phyloP scores from a whole-genome alignment of 2,797 vertebrate species.

The Paratrypauchen microcephalus region DNA sequence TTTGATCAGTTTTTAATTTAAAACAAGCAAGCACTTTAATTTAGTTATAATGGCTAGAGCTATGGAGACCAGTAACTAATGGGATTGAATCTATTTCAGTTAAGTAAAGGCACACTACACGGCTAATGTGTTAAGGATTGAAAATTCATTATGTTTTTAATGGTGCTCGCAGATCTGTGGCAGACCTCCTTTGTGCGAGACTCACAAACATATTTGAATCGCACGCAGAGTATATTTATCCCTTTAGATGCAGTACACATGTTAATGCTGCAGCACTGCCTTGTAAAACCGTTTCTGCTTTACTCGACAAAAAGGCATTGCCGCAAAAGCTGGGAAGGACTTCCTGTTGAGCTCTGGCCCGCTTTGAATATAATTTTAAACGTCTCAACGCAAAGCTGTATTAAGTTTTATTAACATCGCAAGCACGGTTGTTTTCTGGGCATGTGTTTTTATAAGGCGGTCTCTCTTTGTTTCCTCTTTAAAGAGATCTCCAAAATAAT shows the following conservation, averaged over 20 bases:
- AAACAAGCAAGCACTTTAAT: no score
- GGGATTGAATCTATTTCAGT: not conserved
- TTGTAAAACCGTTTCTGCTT: constrained; percentile 47
- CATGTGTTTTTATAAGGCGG: constrained; percentile 45
- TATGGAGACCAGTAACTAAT: not conserved
- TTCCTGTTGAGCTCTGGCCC: constrained; percentile 41
- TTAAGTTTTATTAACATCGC: constrained; percentile 50
- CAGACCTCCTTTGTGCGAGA: constrained; percentile 18
- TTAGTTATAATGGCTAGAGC: not conserved
- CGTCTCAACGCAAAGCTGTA: constrained; percentile 34
- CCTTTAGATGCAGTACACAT: constrained; percentile 26
- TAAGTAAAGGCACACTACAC: not conserved
- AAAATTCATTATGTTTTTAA: constrained; percentile 14
- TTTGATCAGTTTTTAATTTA: no score
- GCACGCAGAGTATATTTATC: constrained; percentile 37
- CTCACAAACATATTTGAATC: constrained; percentile 29
- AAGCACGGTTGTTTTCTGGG: constrained; percentile 53
- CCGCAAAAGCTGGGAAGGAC: constrained; percentile 41
- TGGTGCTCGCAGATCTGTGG: constrained; percentile 6
- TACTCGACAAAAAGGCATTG: constrained; percentile 28
- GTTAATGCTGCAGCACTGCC: constrained; percentile 21
- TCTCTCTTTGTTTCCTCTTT: constrained; percentile 46
- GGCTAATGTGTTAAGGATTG: constrained; percentile 11
- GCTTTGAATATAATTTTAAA: constrained; percentile 51
- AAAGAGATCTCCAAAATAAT: constrained; percentile 92